Evolutionary conservation across 2,797 vertebrate species (phyloP).

Genomic region (Micropoecilia bifurca): DNA sequence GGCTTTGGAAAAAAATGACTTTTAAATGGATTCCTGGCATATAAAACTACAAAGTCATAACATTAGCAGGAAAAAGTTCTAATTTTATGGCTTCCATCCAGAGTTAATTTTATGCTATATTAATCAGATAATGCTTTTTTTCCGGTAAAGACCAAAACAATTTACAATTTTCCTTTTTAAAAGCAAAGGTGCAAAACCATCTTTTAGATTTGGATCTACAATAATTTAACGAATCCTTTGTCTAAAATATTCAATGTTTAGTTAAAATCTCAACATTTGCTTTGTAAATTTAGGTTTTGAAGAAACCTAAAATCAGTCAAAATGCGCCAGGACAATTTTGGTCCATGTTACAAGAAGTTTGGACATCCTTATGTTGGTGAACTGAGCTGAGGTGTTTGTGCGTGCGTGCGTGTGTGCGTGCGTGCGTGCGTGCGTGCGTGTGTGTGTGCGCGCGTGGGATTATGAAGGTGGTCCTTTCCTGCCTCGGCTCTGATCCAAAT

Average conservation of each 20-base stretch:
- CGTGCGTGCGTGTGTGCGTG: no score
- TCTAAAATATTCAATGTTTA: no score
- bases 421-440: no score
- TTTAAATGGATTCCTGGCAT: neutral
- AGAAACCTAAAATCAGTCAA: neutral
- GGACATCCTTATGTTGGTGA: neutral
- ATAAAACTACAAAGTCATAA: neutral
- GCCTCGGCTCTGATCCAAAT: neutral
- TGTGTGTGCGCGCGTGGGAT: neutral
- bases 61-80: neutral
- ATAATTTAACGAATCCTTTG: neutral
- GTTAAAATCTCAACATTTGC: neutral
- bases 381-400: no score
- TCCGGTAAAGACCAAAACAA: no score
- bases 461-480: neutral
- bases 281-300: neutral
- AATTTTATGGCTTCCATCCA: no score
- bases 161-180: neutral
- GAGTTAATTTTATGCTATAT: neutral
- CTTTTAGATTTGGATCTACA: neutral
- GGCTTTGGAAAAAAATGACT: neutral
- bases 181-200: neutral
- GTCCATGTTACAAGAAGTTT: neutral
- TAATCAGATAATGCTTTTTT: no score
- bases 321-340: neutral